These are phyloP conservation scores for Drosophila recens DNA, from an alignment of 2,888 invertebrate genomes.

Conservation along the genomic window DNA sequence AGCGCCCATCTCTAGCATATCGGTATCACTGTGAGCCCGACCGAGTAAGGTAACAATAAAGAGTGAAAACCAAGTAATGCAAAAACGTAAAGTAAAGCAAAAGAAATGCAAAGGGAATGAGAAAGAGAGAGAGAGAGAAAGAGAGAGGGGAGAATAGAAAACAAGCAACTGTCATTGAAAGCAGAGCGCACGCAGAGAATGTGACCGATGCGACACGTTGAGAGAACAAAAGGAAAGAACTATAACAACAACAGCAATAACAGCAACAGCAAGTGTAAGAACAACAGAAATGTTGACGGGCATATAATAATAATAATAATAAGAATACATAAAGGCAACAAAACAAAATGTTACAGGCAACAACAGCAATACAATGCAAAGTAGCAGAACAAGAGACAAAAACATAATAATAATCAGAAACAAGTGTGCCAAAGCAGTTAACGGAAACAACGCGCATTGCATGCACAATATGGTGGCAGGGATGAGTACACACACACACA, in stretches of 20 bases:
- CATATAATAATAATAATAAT: constrained; percentile 58
- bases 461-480: constrained; percentile 76
- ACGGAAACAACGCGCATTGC: constrained; percentile 82
- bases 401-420: constrained; percentile 81
- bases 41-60: constrained; percentile 44
- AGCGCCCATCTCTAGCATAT: neutral
- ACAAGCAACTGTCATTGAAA: constrained; percentile 30
- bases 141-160: constrained; percentile 16
- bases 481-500: constrained; percentile 46
- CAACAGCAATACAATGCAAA: constrained; percentile 55
- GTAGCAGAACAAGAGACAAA: constrained; percentile 69
- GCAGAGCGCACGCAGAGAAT: constrained; percentile 38
- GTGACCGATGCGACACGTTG: constrained; percentile 41
- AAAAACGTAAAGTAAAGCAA: constrained; percentile 34
- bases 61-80: constrained; percentile 60
- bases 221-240: constrained; percentile 56
- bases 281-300: constrained; percentile 55
- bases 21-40: neutral
- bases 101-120: constrained; percentile 11
- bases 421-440: constrained; percentile 82
- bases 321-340: constrained; percentile 54
- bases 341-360: constrained; percentile 53
- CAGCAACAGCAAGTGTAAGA: constrained; percentile 7
- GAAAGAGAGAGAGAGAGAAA: neutral
- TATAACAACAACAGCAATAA: constrained; percentile 41